Conservation (phyloP, 1,140 invertebrate species). For the Protaetia brevitarsis region DNA sequence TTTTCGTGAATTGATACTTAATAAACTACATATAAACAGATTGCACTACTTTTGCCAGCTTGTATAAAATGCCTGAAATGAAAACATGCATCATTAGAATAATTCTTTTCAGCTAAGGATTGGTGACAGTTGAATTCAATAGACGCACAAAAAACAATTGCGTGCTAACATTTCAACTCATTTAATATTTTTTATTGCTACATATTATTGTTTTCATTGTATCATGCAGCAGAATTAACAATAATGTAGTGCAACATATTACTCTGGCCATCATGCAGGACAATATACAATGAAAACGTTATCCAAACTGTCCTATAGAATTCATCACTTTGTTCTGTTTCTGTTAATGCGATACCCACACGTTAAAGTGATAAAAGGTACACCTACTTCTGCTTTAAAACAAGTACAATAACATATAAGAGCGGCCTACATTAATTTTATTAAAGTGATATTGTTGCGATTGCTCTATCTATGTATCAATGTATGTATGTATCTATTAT, state of each 20-base stretch:
- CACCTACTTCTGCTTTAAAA: constrained; percentile 14
- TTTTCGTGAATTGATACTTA: no score
- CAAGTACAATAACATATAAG: constrained; percentile 4
- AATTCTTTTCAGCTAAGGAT: no score
- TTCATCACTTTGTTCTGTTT: constrained; percentile 8
- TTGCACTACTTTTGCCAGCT: no score
- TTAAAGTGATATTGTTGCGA: constrained; percentile 12
- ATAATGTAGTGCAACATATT: neutral
- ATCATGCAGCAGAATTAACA: no score
- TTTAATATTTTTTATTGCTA: no score
- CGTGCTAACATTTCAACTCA: no score
- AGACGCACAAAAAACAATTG: no score
- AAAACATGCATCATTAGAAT: no score
- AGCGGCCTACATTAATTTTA: neutral
- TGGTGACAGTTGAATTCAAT: no score
- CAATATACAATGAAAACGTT: neutral
- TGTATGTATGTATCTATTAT: neutral
- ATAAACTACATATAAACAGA: no score
- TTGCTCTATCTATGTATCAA: constrained; percentile 12
- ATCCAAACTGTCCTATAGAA: constrained; percentile 9
- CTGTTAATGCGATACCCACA: constrained; percentile 8
- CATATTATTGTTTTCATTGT: no score
- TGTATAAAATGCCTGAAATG: no score
- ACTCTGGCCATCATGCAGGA: neutral
- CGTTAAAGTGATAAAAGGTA: constrained; percentile 4